Percentiles rank a stretch among this genome's conserved stretches.
Evolutionary conservation across 2,113 vertebrate genomes (phyloP).

Genomic region (Chaenocephalus aceratus): DNA sequence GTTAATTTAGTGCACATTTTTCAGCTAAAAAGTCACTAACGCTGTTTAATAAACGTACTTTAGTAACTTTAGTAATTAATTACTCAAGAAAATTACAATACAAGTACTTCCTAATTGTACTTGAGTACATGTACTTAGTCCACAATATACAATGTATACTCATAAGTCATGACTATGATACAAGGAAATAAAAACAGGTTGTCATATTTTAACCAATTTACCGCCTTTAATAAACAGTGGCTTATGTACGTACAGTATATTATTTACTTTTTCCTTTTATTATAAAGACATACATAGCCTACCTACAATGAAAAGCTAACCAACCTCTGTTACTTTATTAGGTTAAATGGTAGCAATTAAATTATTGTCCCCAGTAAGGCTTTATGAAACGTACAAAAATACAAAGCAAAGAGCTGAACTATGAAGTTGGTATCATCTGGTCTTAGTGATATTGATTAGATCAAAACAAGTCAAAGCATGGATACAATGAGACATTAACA

Average conservation of each 20-base stretch:
- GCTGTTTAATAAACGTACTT: too few relatives aligned
- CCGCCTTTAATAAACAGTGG: constrained; percentile 48
- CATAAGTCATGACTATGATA: not conserved
- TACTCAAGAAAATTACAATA: too few relatives aligned
- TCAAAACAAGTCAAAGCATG: constrained; percentile 27
- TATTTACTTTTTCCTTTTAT: constrained; percentile 46
- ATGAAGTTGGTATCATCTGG: constrained; percentile 12
- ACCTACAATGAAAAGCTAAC: constrained; percentile 47
- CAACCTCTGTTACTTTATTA: constrained; percentile 24
- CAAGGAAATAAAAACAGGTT: not conserved
- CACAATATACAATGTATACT: too few relatives aligned
- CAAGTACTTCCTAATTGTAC: too few relatives aligned
- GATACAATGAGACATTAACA: constrained; percentile 22
- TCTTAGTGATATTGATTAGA: constrained; percentile 35
- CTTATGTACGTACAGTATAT: constrained; percentile 31
- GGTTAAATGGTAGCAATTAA: constrained; percentile 76
- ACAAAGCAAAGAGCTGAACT: constrained; percentile 39
- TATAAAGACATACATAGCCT: constrained; percentile 67
- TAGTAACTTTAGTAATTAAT: too few relatives aligned
- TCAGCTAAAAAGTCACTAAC: too few relatives aligned
- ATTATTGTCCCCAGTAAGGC: constrained; percentile 57
- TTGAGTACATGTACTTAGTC: too few relatives aligned
- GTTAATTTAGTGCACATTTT: too few relatives aligned
- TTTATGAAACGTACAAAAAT: constrained; percentile 59
- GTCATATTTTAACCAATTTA: constrained; percentile 24